Conservation (phyloP, 2,113 vertebrate species). For the Apteryx owenii region DNA sequence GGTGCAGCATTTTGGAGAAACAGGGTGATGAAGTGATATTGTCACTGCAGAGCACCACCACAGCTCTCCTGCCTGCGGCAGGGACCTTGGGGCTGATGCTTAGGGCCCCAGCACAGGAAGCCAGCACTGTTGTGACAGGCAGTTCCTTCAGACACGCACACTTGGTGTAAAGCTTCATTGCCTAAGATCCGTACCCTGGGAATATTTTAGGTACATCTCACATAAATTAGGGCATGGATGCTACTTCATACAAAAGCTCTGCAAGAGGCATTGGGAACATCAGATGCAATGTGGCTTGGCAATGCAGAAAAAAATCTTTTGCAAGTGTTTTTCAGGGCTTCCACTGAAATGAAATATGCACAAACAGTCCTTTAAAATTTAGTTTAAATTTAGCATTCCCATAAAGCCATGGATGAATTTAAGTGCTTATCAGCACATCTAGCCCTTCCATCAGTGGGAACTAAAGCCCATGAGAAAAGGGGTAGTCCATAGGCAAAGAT, state of each 20-base stretch:
- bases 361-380: neutral
- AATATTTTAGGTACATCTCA: neutral
- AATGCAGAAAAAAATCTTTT: neutral
- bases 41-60: neutral
- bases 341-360: neutral
- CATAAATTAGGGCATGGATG: neutral
- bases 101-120: neutral
- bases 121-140: neutral
- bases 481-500: neutral
- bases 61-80: neutral
- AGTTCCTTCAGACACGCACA: accelerated
- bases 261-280: neutral
- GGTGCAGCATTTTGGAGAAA: neutral
- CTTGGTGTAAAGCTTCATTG: neutral
- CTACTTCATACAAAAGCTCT: neutral
- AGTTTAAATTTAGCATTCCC: neutral
- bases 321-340: neutral
- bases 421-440: neutral
- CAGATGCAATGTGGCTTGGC: accelerated
- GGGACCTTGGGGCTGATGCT: accelerated
- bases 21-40: neutral
- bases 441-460: neutral
- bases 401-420: neutral
- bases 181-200: neutral
- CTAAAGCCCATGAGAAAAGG: neutral